Percentiles rank a stretch among this genome's conserved stretches.
phyloP scores from a whole-genome alignment of 2,113 vertebrate species.

The Cichladusa arquata region DNA sequence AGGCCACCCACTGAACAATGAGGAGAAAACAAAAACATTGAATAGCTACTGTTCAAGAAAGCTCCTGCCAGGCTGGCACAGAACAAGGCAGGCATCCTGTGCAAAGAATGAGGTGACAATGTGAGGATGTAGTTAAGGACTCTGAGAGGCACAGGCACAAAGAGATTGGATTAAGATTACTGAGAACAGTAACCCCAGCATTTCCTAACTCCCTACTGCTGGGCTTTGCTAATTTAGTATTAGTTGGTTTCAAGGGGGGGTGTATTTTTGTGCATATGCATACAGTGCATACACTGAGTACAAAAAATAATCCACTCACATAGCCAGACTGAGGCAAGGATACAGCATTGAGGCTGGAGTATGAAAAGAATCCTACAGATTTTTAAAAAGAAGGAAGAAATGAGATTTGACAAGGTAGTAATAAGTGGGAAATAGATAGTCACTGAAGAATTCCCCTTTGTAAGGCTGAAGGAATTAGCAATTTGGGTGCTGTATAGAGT shows the following conservation, averaged over 20 bases:
- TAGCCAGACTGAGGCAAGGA: background rate
- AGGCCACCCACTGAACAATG: constrained; percentile 59
- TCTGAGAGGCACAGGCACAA: constrained; percentile 21
- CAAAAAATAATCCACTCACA: background rate
- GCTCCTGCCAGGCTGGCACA: constrained; percentile 35
- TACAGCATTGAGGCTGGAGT: background rate
- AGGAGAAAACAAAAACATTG: constrained; percentile 46
- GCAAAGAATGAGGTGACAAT: constrained; percentile 59
- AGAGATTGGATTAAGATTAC: constrained; percentile 42
- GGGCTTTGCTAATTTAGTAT: background rate
- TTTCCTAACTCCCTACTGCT: background rate
- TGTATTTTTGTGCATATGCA: background rate
- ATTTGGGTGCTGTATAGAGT: background rate
- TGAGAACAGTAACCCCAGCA: background rate
- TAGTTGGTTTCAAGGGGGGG: background rate
- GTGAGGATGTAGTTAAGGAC: constrained; percentile 51
- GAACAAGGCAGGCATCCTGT: constrained; percentile 58
- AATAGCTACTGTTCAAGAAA: constrained; percentile 53
- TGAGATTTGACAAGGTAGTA: background rate
- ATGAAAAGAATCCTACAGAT: background rate
- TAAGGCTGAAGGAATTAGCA: background rate
- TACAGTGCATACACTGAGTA: background rate
- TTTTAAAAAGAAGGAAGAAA: background rate
- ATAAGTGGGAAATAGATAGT: background rate
- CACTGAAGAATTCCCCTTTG: background rate